Base-by-base conservation (phyloP, 2,113 vertebrate species). In the Sarotherodon lohbergeri region DNA sequence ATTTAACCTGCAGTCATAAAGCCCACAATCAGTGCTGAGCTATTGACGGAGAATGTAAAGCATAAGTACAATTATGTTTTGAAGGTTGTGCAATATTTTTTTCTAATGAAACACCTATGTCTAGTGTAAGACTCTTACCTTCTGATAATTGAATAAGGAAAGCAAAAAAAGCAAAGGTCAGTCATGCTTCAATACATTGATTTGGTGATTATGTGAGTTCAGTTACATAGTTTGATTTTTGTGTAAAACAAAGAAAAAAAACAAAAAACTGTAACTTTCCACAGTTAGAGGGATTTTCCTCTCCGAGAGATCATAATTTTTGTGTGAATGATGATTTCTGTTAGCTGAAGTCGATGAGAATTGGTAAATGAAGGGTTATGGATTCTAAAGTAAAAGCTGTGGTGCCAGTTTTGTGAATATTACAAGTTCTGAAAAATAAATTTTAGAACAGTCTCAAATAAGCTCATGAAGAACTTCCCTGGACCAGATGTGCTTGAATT, bases 111-210 rank as follows among this genome's bases (percentile, higher is more conserved):
- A 36, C 55, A 81, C 9, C 32, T 5, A 36, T 6, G 8, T 89
- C 39, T 78, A 83, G 32, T 63, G 57, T 59, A 12, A 39, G 50
- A 43, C 14, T 90, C 83, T 71, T 34, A 68, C 41, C 52, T 80
- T 19, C 27, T 88, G 87, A 91, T 90, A 86, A 84, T n/a, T 73
- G 24, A 59, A 83, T 79, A 59, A 87, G 19, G 56, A 89, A 85
- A 59, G 41, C 54, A 91, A 89, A 50, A 32, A 46, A 89, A 81
- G 34, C 92, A 94, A 94, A 92, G 91, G 88, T 92, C 92, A 91
- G 80, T 29, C 80, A 55, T 80, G 32, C 54, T 83, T 73, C 34
- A 81, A 14, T 76, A 8, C 66, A 93, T 90, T 91, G 90, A 94
- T 87, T 92, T 16, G 41, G 78, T 85, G 61, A 90, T 86, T 59